Conservation (phyloP, 2,888 invertebrate species). For the Lithophane socia region DNA sequence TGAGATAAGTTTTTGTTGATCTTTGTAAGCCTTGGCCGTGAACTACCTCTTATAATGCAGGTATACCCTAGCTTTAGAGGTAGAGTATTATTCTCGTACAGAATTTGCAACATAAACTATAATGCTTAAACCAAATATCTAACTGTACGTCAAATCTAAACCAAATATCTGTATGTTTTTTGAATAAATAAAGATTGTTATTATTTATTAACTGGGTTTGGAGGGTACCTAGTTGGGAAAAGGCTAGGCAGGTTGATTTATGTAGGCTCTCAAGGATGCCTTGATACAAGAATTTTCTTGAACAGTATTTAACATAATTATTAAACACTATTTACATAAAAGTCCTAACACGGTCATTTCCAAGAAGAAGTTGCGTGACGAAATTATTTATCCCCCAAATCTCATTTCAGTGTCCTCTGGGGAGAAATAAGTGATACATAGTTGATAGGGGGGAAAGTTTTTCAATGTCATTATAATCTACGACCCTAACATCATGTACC, state of each 20-base stretch:
- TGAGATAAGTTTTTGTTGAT: no score
- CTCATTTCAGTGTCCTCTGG: conserved; percentile 24
- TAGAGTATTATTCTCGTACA: no score
- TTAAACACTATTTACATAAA: neutral
- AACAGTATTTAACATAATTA: neutral
- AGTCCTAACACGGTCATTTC: conserved; percentile 9
- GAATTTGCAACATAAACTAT: no score
- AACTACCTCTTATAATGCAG: no score
- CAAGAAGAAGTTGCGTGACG: neutral
- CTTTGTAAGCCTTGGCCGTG: no score
- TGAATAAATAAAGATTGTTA: no score
- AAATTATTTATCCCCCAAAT: conserved; percentile 18
- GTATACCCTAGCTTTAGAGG: no score
- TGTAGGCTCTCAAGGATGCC: no score
- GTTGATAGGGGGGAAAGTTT: conserved; percentile 48
- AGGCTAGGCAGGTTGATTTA: neutral
- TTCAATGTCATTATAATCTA: conserved; percentile 49
- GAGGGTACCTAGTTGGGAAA: neutral
- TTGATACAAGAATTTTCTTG: neutral
- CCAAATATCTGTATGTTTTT: no score
- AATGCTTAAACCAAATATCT: no score
- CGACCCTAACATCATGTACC: neutral
- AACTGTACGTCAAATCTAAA: no score
- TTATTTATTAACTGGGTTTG: no score
- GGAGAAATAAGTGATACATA: conserved; percentile 43